A percentile compares a stretch with the other conserved stretches of the same genome.
Evolutionary conservation across 2,113 vertebrate species (phyloP).

Genomic region (Cololabis saira): DNA sequence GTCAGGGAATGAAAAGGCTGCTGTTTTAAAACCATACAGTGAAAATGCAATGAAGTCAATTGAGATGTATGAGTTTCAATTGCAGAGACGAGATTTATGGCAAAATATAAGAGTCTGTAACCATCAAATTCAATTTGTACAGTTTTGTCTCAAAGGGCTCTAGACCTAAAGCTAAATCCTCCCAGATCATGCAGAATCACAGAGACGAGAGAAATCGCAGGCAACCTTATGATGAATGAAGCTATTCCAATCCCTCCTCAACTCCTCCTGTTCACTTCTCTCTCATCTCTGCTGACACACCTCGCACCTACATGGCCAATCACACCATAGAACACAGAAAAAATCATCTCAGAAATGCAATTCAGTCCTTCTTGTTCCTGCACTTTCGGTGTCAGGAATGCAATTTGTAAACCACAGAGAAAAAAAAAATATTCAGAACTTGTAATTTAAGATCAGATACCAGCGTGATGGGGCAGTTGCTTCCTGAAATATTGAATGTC

Average conservation of each 20-base stretch:
- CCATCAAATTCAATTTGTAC: constrained; percentile 72
- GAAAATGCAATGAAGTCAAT: constrained; percentile 32
- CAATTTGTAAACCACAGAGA: constrained; percentile 63
- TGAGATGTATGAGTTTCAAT: constrained; percentile 43
- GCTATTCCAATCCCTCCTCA: constrained; percentile 66
- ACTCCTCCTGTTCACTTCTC: constrained; percentile 48
- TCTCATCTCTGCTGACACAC: constrained; percentile 61
- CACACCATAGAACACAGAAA: constrained; percentile 43
- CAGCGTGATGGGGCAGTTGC: constrained; percentile 27
- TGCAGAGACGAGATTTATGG: constrained; percentile 41
- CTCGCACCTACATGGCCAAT: constrained; percentile 60
- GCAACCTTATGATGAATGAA: constrained; percentile 77
- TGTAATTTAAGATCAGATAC: constrained; percentile 65
- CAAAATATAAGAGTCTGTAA: constrained; percentile 54
- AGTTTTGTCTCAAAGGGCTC: constrained; percentile 68
- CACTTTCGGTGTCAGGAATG: constrained; percentile 46
- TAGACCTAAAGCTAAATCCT: constrained; percentile 69
- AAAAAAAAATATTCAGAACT: constrained; percentile 6
- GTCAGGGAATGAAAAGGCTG: constrained; percentile 10
- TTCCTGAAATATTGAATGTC: constrained; percentile 38
- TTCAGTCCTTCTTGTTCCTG: constrained; percentile 39
- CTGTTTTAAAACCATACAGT: neutral
- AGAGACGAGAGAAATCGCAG: constrained; percentile 62
- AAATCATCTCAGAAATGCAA: constrained; percentile 61
- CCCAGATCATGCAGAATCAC: constrained; percentile 73